Evolutionary conservation across 2,888 invertebrate genomes (phyloP).

Genomic region (Ptychoptera albimana): DNA sequence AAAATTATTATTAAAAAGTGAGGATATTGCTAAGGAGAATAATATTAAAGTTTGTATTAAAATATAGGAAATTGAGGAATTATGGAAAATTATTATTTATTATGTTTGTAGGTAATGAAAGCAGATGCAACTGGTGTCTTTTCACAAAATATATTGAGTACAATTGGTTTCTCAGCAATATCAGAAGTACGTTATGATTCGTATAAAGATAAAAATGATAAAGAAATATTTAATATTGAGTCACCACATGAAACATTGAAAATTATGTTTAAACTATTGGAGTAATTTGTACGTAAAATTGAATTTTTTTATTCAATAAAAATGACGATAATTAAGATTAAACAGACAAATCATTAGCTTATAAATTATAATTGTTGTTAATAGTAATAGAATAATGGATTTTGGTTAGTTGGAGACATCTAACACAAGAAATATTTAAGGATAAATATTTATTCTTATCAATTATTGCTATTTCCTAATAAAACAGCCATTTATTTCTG

Average conservation of each 20-base stretch:
- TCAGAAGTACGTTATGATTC: slow-evolving; percentile 53
- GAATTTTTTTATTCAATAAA: not conserved
- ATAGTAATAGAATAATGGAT: no score
- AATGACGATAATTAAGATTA: no score
- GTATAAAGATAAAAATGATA: slow-evolving; percentile 43
- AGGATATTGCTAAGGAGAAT: slow-evolving; percentile 44
- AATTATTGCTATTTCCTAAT: no score
- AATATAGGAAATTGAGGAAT: not conserved
- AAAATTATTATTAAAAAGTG: slow-evolving; percentile 48
- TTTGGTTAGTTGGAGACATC: no score
- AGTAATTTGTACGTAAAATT: not conserved
- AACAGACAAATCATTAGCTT: no score
- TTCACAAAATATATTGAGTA: slow-evolving; percentile 58
- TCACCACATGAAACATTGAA: slow-evolving; percentile 56
- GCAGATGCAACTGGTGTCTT: slow-evolving; percentile 67
- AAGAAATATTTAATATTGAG: slow-evolving; percentile 39
- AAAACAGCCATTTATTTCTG: no score
- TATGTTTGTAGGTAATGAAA: slow-evolving; percentile 47
- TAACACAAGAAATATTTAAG: no score
- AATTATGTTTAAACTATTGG: slow-evolving; percentile 35
- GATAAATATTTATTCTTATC: no score
- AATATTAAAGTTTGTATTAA: slow-evolving; percentile 46
- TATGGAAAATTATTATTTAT: not conserved
- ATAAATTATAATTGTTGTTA: no score
- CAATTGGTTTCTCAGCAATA: slow-evolving; percentile 46